phyloP scores from a whole-genome alignment of 23 tunicate genomes.

The Clavelina lepadiformis region DNA sequence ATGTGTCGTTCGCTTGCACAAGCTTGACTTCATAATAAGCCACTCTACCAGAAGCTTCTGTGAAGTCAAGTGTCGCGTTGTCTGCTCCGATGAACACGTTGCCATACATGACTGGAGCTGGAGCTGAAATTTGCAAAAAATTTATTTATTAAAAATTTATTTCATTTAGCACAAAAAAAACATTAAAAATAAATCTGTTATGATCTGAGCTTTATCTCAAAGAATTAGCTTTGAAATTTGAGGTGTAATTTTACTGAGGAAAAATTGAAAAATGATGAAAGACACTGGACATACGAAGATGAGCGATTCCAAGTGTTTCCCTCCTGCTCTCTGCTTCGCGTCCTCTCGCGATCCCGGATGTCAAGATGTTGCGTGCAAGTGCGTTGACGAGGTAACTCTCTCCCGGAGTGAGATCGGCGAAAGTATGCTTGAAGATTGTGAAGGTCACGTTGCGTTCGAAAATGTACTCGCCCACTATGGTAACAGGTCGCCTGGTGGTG shows the following conservation, averaged over 20 bases:
- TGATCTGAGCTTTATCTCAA: too few relatives aligned
- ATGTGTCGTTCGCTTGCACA: background rate
- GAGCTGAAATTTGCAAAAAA: slow-evolving; percentile 6
- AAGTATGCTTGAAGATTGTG: slow-evolving; percentile 16
- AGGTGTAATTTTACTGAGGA: too few relatives aligned
- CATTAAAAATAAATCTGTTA: too few relatives aligned
- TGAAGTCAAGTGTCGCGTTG: slow-evolving; percentile 14
- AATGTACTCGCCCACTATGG: background rate
- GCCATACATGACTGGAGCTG: slow-evolving; percentile 16
- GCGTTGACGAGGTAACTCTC: slow-evolving; percentile 21
- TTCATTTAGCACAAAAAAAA: too few relatives aligned
- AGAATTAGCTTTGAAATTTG: too few relatives aligned
- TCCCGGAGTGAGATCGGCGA: slow-evolving; percentile 19
- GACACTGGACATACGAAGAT: too few relatives aligned
- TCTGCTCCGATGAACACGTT: slow-evolving; percentile 12
- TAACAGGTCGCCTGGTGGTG: background rate
- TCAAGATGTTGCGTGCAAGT: background rate
- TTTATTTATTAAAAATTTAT: too few relatives aligned
- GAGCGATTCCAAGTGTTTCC: too few relatives aligned
- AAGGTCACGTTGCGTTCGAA: background rate
- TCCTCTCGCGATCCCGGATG: too few relatives aligned
- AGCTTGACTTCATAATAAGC: slow-evolving; percentile 13
- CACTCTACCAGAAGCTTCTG: slow-evolving; percentile 4
- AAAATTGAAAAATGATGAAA: too few relatives aligned
- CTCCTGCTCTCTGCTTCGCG: too few relatives aligned